Conservation (phyloP, 2,113 vertebrate genomes). For the Uria aalge region DNA sequence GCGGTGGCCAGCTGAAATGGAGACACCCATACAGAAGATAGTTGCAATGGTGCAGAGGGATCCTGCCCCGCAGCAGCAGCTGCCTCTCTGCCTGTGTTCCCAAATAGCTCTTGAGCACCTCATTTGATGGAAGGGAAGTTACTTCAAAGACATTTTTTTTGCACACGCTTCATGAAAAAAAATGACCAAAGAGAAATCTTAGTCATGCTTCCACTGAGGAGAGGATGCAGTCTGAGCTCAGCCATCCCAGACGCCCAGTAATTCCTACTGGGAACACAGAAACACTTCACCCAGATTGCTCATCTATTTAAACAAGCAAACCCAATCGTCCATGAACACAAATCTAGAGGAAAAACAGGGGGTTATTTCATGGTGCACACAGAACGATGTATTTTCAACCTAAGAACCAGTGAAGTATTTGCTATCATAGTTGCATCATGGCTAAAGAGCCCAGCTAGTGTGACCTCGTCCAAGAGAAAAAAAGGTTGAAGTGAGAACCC, state of each 20-base stretch:
- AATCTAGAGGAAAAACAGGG: neutral
- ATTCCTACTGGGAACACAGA: neutral
- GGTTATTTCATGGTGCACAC: neutral
- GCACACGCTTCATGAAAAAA: neutral
- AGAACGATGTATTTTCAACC: neutral
- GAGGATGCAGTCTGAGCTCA: neutral
- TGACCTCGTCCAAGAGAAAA: neutral
- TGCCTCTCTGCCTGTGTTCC: neutral
- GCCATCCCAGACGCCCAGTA: neutral
- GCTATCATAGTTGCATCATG: accelerated
- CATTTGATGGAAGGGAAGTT: neutral
- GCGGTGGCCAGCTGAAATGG: neutral
- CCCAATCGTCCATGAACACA: neutral
- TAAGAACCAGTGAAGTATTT: neutral
- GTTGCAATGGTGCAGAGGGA: neutral
- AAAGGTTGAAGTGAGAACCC: neutral
- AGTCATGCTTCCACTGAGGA: neutral
- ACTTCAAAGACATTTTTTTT: neutral
- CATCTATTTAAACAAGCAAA: neutral
- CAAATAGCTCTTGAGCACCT: neutral
- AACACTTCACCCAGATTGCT: neutral
- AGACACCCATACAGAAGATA: accelerated
- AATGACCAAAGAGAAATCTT: neutral
- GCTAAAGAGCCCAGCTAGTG: neutral
- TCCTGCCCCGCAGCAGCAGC: neutral